Base-by-base conservation (phyloP, 2,888 invertebrate genomes). In the Nomada ferruginata region DNA sequence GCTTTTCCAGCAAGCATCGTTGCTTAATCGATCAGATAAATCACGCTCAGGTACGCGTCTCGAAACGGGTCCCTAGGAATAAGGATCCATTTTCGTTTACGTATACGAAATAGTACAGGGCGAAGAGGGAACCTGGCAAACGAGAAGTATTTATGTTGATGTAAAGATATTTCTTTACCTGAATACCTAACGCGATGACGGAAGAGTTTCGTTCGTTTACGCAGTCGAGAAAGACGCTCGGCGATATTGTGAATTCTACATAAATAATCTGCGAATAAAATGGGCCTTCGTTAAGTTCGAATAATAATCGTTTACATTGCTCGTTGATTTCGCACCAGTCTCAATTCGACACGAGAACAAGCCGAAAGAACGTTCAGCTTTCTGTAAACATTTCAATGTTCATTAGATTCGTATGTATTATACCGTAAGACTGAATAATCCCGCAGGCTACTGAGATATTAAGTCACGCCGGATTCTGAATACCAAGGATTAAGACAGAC, bases 21-120 rank as follows among this genome's bases (percentile, higher is more conserved):
- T 79, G 80, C 61, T 73, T 80, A 79, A 80, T 80, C 80, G 80
- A 79, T 73, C 66, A 73, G 66, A 79, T 68, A 79, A 80, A 79
- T 80, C 80, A 72, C 42, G 55, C 60, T 3, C 47, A 44, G 65
- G 79, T 65, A 66, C 50, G 61, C 65, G 52, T 64, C 65, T 71
- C 55, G 53, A 50, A 55, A 52, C 79, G 71, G 72, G 64, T 71
- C 79, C 78, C 65, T 52, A 23, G 20, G 60, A 65, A 78, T 71
- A 79, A 77, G 70, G 65, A 60, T 65, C 20, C 29, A 53, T n/a
- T 20, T 53, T n/a, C 50, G 23, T 11, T 29, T 15, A 59, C 71
- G 66, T 44, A 50, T 11, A 50, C 57, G 57, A 26, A 57, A 23
- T 20, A 13, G 57, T 23, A 20, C n/a, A 11, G n/a, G 15, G 23